These are phyloP conservation scores for Buphagus erythrorhynchus DNA, from an alignment of 2,797 vertebrate species.

Conservation along the genomic window DNA sequence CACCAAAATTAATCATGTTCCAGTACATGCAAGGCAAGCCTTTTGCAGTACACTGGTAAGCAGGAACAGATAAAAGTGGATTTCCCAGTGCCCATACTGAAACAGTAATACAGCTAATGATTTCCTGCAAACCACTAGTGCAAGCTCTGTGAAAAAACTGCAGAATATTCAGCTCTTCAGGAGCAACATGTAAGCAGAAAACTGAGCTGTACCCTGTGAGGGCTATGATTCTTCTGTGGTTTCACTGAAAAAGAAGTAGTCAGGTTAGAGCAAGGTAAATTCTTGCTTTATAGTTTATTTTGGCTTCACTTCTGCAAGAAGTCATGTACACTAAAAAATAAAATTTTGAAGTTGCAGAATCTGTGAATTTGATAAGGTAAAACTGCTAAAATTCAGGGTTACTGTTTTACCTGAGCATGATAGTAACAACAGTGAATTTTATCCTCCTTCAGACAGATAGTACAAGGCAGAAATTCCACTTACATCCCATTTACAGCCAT, in stretches of 20 bases:
- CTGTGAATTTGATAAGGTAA: neutral
- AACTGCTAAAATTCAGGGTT: neutral
- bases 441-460: neutral
- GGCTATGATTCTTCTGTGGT: neutral
- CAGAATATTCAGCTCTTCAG: conserved; percentile 49
- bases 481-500: neutral
- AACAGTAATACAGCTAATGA: conserved; percentile 38
- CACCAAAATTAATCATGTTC: neutral
- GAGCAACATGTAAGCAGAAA: conserved; percentile 44
- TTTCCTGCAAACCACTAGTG: neutral
- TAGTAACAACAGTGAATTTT: neutral
- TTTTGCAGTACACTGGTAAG: neutral
- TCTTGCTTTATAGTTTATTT: neutral
- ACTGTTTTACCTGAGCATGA: neutral
- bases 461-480: conserved; percentile 9
- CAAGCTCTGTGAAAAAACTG: neutral
- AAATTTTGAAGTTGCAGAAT: neutral
- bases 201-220: neutral
- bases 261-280: neutral
- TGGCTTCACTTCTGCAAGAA: neutral
- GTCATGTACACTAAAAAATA: neutral
- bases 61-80: neutral
- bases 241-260: neutral
- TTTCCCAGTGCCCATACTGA: neutral
- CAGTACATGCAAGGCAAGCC: neutral